Percentiles rank a stretch among this genome's conserved stretches.
These are phyloP conservation scores for Tauraco hartlaubi DNA, from an alignment of 2,797 vertebrate genomes.

Conservation along the genomic window DNA sequence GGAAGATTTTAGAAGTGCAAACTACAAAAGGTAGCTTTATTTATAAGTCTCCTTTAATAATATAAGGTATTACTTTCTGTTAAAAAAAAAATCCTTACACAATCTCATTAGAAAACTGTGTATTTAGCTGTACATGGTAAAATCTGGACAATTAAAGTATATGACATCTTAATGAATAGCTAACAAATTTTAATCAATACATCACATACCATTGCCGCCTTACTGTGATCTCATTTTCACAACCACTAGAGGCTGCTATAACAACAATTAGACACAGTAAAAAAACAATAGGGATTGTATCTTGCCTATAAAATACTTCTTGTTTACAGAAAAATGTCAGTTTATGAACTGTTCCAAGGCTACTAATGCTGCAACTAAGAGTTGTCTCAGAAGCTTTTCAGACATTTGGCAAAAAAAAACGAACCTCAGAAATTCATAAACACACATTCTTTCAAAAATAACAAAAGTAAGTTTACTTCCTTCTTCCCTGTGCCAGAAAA, in stretches of 20 bases:
- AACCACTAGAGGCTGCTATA: conserved; percentile 75
- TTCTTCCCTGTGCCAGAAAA: background rate
- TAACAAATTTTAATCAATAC: background rate
- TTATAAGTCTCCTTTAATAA: background rate
- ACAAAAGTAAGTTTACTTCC: conserved; percentile 10
- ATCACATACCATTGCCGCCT: background rate
- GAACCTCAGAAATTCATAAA: conserved; percentile 19
- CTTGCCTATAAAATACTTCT: background rate
- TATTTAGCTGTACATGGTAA: background rate
- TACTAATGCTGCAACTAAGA: background rate
- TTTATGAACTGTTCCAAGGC: background rate
- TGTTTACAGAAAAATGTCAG: background rate
- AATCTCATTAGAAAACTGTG: background rate
- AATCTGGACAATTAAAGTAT: background rate
- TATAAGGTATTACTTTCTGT: background rate
- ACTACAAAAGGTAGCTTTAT: background rate
- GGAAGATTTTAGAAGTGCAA: background rate
- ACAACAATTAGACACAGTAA: conserved; percentile 20
- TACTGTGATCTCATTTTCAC: background rate
- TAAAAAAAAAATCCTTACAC: background rate
- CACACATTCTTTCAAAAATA: background rate
- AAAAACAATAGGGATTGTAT: background rate
- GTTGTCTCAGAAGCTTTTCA: background rate
- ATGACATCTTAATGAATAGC: background rate
- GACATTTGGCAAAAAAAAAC: background rate